These are phyloP conservation scores for Pedicia rivosa DNA, from an alignment of 2,888 invertebrate species.

Conservation along the genomic window DNA sequence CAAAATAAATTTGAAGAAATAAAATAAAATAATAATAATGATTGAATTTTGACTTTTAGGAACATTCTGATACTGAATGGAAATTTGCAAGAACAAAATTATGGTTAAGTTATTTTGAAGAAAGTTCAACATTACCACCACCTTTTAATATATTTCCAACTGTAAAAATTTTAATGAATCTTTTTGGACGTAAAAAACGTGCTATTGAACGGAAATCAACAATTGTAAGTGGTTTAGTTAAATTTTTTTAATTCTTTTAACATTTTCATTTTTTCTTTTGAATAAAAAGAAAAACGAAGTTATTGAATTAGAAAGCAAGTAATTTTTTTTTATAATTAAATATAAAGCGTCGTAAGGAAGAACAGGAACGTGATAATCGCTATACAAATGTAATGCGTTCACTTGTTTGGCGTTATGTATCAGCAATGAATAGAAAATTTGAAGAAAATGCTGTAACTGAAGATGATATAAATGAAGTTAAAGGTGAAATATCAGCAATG, in stretches of 20 bases:
- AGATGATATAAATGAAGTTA: slow-evolving; percentile 87
- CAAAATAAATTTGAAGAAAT: neutral
- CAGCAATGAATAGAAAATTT: slow-evolving; percentile 66
- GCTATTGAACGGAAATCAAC: slow-evolving; percentile 26
- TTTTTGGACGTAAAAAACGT: slow-evolving; percentile 39
- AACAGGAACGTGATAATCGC: slow-evolving; percentile 48
- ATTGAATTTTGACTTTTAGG: slow-evolving; percentile 33
- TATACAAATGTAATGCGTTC: slow-evolving; percentile 77
- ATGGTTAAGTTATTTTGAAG: slow-evolving; percentile 95
- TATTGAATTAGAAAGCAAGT: too few species aligned
- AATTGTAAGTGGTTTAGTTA: slow-evolving; percentile 17
- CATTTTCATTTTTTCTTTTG: neutral
- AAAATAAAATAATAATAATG: neutral
- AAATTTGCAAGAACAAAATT: slow-evolving; percentile 87
- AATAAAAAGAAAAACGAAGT: too few species aligned
- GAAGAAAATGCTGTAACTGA: slow-evolving; percentile 81
- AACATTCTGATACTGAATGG: slow-evolving; percentile 92
- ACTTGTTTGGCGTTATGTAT: slow-evolving; percentile 82
- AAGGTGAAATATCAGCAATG: slow-evolving; percentile 83
- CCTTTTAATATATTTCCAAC: slow-evolving; percentile 89
- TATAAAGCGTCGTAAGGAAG: slow-evolving; percentile 37
- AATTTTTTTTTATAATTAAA: too few species aligned
- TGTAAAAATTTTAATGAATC: slow-evolving; percentile 57
- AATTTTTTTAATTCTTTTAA: neutral
- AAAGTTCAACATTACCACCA: slow-evolving; percentile 75